Percentiles rank a stretch among this genome's conserved stretches.
Conservation (phyloP, 2,113 vertebrate species). For the Shinisaurus crocodilurus region DNA sequence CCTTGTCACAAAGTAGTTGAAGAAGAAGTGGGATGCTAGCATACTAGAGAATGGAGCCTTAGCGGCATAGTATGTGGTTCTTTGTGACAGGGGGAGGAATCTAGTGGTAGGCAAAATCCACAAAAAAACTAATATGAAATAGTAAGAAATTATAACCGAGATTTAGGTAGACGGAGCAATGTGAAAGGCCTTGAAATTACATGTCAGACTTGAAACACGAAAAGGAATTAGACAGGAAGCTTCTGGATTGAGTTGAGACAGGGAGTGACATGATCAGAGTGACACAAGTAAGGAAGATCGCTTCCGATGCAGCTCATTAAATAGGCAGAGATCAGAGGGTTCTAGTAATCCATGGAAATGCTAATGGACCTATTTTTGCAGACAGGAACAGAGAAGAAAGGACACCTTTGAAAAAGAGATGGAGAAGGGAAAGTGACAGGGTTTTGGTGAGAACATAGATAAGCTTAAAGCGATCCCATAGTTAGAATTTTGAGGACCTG, state of each 20-base stretch:
- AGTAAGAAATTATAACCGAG: background rate
- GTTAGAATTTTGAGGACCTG: background rate
- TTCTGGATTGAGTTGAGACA: background rate
- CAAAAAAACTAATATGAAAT: background rate
- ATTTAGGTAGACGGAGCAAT: background rate
- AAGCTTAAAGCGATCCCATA: background rate
- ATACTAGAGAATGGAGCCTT: background rate
- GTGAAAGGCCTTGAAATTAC: background rate
- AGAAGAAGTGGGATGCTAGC: background rate
- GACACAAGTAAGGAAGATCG: background rate
- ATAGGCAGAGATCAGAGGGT: background rate
- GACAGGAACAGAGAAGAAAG: background rate
- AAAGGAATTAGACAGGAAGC: background rate
- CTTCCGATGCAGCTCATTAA: constrained; percentile 12
- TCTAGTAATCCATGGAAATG: constrained; percentile 8
- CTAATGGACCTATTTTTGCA: constrained; percentile 17
- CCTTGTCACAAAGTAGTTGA: background rate
- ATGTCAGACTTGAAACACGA: background rate
- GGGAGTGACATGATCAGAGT: constrained; percentile 4
- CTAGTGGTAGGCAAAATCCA: background rate
- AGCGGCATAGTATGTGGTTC: background rate
- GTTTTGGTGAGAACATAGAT: background rate
- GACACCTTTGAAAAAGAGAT: background rate
- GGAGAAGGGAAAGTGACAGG: background rate
- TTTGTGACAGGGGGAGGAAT: background rate